Evolutionary conservation across 2,797 vertebrate genomes (phyloP).

Genomic region (Enteromius fasciolatus): DNA sequence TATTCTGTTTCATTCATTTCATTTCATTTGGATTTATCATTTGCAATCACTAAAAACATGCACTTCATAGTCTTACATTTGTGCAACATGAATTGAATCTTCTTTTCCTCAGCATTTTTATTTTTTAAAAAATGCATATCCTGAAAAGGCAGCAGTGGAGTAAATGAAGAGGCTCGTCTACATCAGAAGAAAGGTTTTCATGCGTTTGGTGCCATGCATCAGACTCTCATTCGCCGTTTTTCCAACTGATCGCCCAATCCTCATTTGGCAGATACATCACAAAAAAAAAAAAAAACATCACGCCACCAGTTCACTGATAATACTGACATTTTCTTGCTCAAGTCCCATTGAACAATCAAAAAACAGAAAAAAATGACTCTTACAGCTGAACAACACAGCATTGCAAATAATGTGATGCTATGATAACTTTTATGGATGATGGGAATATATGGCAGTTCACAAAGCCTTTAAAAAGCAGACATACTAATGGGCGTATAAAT

Average conservation of each 20-base stretch:
- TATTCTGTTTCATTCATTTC: background rate
- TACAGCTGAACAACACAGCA: background rate
- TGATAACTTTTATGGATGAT: background rate
- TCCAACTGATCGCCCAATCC: conserved; percentile 67
- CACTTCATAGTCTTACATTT: background rate
- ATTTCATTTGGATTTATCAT: background rate
- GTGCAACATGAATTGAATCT: background rate
- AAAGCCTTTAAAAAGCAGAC: conserved; percentile 14
- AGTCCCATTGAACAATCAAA: background rate
- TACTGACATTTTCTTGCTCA: background rate
- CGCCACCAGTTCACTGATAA: background rate
- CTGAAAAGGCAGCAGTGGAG: conserved; percentile 38
- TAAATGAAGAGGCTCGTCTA: conserved; percentile 38
- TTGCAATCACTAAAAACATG: background rate
- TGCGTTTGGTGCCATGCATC: conserved; percentile 61
- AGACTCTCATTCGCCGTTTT: conserved; percentile 42
- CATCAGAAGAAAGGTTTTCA: conserved; percentile 40
- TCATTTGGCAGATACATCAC: conserved; percentile 63
- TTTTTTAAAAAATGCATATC: conserved; percentile 34
- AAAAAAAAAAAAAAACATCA: conserved; percentile 55
- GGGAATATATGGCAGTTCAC: background rate
- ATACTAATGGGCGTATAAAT: conserved; percentile 3
- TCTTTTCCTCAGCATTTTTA: conserved; percentile 35
- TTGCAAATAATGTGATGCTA: background rate
- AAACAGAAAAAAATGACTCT: background rate